Conservation (phyloP, 2,888 invertebrate genomes). For the Agrilus cyanescens region DNA sequence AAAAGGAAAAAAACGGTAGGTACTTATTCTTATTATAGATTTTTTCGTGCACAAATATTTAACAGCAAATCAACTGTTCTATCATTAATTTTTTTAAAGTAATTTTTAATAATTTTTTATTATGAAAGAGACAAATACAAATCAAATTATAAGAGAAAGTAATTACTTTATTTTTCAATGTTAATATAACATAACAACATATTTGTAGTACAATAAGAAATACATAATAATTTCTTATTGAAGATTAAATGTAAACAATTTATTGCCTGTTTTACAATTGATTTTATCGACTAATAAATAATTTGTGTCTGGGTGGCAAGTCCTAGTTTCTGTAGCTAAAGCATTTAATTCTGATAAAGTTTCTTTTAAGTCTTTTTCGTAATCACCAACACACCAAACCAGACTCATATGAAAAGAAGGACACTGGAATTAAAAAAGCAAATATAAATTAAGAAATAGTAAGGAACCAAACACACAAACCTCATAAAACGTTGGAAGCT, state of each 20-base stretch:
- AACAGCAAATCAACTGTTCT: too few species aligned
- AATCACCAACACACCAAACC: conserved; percentile 65
- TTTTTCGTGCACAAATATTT: too few species aligned
- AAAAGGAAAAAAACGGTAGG: too few species aligned
- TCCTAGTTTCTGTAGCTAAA: conserved; percentile 30
- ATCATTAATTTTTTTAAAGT: too few species aligned
- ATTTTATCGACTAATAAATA: conserved; percentile 43
- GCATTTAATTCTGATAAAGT: conserved; percentile 41
- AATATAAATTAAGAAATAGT: conserved; percentile 7
- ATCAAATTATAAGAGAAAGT: too few species aligned
- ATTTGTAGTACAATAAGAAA: too few species aligned
- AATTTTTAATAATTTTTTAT: too few species aligned
- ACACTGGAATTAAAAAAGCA: conserved; percentile 43
- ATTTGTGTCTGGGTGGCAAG: conserved; percentile 32
- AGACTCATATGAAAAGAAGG: conserved; percentile 79
- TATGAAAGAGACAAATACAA: too few species aligned
- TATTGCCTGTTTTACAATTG: conserved; percentile 66
- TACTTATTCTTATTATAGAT: too few species aligned
- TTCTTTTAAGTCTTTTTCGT: conserved; percentile 38
- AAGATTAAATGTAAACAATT: conserved; percentile 46
- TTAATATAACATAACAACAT: too few species aligned
- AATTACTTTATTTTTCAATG: too few species aligned
- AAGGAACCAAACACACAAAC: conserved; percentile 34
- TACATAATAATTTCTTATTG: conserved; percentile 8
- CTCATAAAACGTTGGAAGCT: conserved; percentile 65